Percentiles rank a stretch among this genome's conserved stretches.
Conservation (phyloP, 64 coral and sea anemone species). For the Montipora sp. region DNA sequence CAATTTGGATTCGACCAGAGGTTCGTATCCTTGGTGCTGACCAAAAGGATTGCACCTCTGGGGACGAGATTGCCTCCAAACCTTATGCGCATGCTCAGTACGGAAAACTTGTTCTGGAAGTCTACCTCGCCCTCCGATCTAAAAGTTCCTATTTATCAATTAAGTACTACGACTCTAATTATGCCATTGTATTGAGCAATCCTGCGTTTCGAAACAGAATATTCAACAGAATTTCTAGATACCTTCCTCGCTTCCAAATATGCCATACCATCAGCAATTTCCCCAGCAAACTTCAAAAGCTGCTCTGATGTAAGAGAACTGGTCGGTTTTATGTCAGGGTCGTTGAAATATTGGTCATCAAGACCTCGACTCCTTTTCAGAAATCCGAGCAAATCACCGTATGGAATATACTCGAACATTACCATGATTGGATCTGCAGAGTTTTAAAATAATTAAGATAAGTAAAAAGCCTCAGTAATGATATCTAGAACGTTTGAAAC, state of each 20-base stretch:
- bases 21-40: too few relatives aligned
- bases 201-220: too few relatives aligned
- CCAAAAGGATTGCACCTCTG: too few relatives aligned
- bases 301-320: slow-evolving; percentile 56
- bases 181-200: too few relatives aligned
- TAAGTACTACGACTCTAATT: neutral
- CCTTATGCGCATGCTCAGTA: too few relatives aligned
- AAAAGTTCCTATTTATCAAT: too few relatives aligned
- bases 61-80: too few relatives aligned
- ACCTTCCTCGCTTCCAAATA: slow-evolving; percentile 55
- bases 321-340: slow-evolving; percentile 48
- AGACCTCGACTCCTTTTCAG: slow-evolving; percentile 60
- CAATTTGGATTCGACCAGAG: too few relatives aligned
- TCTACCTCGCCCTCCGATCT: too few relatives aligned
- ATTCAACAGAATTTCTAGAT: too few relatives aligned
- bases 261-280: slow-evolving; percentile 78
- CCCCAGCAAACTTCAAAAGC: slow-evolving; percentile 57
- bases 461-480: neutral
- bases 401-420: slow-evolving; percentile 66
- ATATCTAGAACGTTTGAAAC: neutral
- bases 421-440: slow-evolving; percentile 61
- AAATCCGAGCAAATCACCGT: slow-evolving; percentile 69
- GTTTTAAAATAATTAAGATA: neutral
- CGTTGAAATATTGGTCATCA: slow-evolving; percentile 56
- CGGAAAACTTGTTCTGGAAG: too few relatives aligned